A percentile compares a stretch with the other conserved stretches of the same genome.
Conservation (phyloP, 2,888 invertebrate genomes). For the Meteorus cinctellus region DNA sequence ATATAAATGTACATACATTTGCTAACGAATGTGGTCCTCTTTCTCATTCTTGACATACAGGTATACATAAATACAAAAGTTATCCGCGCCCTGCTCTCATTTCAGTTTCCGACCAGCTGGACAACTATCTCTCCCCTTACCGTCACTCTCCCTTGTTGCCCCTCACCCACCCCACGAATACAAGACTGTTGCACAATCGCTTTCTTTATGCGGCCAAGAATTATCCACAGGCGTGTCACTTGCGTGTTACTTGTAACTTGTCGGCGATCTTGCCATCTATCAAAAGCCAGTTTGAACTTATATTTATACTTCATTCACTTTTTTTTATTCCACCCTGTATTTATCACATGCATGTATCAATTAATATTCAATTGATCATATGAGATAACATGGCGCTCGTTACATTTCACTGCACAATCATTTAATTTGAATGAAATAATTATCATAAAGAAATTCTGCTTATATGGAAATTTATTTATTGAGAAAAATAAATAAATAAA, state of each 20-base stretch:
- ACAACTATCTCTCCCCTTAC: constrained; percentile 41
- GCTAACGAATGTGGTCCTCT: constrained; percentile 6
- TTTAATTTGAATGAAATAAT: no score
- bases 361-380: no score
- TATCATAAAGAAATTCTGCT: no score
- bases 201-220: constrained; percentile 35
- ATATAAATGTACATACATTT: constrained; percentile 31
- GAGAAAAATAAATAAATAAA: not conserved
- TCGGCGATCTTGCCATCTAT: not conserved
- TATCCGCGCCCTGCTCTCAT: constrained; percentile 28
- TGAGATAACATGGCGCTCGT: no score
- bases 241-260: constrained; percentile 11
- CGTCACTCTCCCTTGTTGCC: not conserved
- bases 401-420: no score
- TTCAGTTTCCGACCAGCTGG: constrained; percentile 42
- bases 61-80: constrained; percentile 24
- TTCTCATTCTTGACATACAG: constrained; percentile 24
- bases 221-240: constrained; percentile 30
- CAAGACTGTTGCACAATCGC: constrained; percentile 33
- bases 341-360: not conserved
- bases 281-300: not conserved
- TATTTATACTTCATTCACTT: not conserved
- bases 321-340: not conserved
- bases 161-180: not conserved
- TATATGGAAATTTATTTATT: no score